Evolutionary conservation across 2,113 vertebrate genomes (phyloP).

Genomic region (Phrynocephalus versicolor): DNA sequence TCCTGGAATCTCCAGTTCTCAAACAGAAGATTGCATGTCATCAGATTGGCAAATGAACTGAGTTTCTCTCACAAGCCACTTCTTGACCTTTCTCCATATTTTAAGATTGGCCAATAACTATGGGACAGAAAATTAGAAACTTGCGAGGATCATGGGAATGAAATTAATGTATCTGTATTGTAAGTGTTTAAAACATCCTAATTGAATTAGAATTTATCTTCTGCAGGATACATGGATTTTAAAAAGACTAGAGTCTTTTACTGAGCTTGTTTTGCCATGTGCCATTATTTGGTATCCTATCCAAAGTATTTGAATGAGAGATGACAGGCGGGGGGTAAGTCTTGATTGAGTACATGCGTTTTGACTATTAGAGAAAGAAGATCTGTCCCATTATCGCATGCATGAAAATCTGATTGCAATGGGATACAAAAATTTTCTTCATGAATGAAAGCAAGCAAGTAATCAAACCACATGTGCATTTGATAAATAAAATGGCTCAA

Average conservation of each 20-base stretch:
- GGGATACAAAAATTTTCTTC: not conserved
- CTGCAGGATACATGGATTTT: not conserved
- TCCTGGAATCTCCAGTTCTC: no score
- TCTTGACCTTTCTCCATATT: not conserved
- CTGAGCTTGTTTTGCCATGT: not conserved
- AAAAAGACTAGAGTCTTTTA: not conserved
- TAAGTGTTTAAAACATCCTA: not conserved
- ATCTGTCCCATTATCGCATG: not conserved
- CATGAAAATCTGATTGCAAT: not conserved
- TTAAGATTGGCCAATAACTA: not conserved
- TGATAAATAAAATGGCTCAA: not conserved
- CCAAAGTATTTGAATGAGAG: not conserved
- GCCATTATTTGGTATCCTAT: not conserved
- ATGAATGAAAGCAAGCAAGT: not conserved
- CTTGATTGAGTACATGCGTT: not conserved
- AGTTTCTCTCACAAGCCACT: not conserved
- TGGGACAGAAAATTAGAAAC: constrained; percentile 2
- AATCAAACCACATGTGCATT: not conserved
- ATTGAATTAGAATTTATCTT: not conserved
- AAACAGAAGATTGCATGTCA: no score
- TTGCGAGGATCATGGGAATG: not conserved
- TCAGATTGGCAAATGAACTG: no score
- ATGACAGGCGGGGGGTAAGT: not conserved
- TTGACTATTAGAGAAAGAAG: not conserved
- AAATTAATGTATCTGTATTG: not conserved